Conservation (phyloP, 2,888 invertebrate genomes). For the Hofmannophila pseudospretella region DNA sequence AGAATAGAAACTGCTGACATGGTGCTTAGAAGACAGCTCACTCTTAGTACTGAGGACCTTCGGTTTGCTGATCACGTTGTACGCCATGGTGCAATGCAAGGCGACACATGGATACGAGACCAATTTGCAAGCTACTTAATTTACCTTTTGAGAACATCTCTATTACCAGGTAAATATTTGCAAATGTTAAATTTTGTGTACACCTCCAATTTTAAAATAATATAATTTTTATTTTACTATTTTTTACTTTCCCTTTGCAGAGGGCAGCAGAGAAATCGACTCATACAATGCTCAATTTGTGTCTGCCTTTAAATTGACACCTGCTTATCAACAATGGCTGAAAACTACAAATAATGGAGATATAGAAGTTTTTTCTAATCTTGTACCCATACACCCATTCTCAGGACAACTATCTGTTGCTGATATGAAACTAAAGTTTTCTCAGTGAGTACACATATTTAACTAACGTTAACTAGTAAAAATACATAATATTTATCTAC, state of each 20-base stretch:
- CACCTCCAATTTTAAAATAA: too few species aligned
- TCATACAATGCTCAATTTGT: constrained; percentile 93
- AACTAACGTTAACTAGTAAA: too few species aligned
- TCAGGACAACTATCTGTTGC: constrained; percentile 95
- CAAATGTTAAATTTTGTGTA: too few species aligned
- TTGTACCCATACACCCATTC: constrained; percentile 93
- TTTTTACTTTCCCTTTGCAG: constrained; percentile 64
- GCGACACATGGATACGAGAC: constrained; percentile 97
- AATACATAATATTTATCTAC: too few species aligned
- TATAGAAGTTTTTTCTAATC: constrained; percentile 81
- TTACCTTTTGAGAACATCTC: constrained; percentile 87
- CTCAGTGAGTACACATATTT: constrained; percentile 88
- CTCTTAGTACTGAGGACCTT: constrained; percentile 95
- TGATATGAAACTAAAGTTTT: constrained; percentile 93
- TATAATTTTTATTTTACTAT: too few species aligned
- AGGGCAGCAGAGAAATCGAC: constrained; percentile 88
- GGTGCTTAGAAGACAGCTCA: constrained; percentile 88
- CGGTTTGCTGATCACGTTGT: constrained; percentile 97
- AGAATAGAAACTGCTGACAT: constrained; percentile 90
- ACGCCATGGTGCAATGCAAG: constrained; percentile 84
- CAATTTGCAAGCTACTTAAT: constrained; percentile 94
- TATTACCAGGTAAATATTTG: constrained; percentile 81
- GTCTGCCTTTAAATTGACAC: constrained; percentile 89
- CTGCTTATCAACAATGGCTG: constrained; percentile 93
- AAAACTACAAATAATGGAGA: constrained; percentile 77